Evolutionary conservation across 2,888 invertebrate species (phyloP).

Genomic region (Macrophya annulata): DNA sequence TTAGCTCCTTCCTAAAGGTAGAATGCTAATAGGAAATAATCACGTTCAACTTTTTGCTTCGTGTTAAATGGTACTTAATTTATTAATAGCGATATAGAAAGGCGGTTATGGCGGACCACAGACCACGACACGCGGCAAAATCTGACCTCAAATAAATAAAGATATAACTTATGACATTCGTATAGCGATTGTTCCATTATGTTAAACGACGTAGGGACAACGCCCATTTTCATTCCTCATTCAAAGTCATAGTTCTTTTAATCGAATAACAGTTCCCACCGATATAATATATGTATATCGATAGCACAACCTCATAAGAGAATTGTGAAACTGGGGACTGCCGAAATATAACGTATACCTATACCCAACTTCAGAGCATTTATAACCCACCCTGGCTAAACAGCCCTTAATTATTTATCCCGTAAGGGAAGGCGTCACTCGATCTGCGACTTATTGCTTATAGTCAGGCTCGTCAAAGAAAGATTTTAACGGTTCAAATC

Average conservation of each 20-base stretch:
- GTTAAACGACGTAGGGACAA: slow-evolving; percentile 25
- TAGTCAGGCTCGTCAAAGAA: background rate
- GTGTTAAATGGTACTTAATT: slow-evolving; percentile 27
- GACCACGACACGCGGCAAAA: slow-evolving; percentile 50
- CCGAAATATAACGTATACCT: slow-evolving; percentile 10
- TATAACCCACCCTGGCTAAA: slow-evolving; percentile 38
- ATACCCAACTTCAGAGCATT: slow-evolving; percentile 24
- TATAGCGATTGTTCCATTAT: slow-evolving; percentile 18
- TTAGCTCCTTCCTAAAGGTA: no score
- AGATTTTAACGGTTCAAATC: background rate
- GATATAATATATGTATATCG: background rate
- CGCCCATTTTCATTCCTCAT: slow-evolving; percentile 46
- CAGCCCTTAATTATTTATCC: slow-evolving; percentile 42
- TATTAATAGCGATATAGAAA: slow-evolving; percentile 17
- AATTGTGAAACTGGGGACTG: slow-evolving; percentile 18
- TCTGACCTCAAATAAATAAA: slow-evolving; percentile 48
- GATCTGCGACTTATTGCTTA: no score
- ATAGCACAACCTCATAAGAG: background rate
- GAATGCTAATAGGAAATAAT: no score
- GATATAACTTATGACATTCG: slow-evolving; percentile 53
- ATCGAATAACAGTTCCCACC: slow-evolving; percentile 36
- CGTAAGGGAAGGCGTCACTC: slow-evolving; percentile 28
- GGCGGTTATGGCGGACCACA: slow-evolving; percentile 14
- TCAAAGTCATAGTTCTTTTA: slow-evolving; percentile 34
- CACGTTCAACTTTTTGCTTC: background rate